Conservation (phyloP, 2,113 vertebrate species). For the Colossoma macropomum region DNA sequence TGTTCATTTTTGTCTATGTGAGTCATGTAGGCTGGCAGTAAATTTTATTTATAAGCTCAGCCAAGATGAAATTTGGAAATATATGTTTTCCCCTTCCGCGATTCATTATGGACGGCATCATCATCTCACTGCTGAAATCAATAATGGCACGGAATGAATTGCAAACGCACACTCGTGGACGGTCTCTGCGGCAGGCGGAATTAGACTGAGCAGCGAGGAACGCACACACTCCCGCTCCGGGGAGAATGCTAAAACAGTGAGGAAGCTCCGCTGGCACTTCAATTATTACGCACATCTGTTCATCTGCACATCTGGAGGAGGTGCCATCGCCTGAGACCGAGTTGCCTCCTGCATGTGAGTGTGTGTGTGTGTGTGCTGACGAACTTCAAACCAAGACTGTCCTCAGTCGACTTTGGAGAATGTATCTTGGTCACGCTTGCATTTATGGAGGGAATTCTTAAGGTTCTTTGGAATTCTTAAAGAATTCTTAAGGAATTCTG, state of each 20-base stretch:
- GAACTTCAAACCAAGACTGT: neutral
- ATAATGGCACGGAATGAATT: neutral
- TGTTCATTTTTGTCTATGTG: neutral
- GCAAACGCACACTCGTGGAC: neutral
- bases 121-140: neutral
- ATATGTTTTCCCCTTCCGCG: neutral
- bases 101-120: neutral
- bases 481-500: no score
- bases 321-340: conserved; percentile 39
- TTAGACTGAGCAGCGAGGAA: neutral
- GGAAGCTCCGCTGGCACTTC: conserved; percentile 39
- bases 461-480: no score
- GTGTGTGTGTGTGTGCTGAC: neutral
- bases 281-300: conserved; percentile 45
- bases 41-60: neutral
- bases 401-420: conserved; percentile 22
- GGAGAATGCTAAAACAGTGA: conserved; percentile 29
- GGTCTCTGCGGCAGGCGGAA: neutral
- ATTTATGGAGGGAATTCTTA: no score
- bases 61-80: neutral
- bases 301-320: conserved; percentile 36
- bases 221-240: conserved; percentile 1
- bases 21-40: neutral
- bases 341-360: neutral
- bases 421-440: no score